Percentiles rank a stretch among this genome's conserved stretches.
These are phyloP conservation scores for Piprites chloris DNA, from an alignment of 2,113 vertebrate genomes.

Conservation along the genomic window DNA sequence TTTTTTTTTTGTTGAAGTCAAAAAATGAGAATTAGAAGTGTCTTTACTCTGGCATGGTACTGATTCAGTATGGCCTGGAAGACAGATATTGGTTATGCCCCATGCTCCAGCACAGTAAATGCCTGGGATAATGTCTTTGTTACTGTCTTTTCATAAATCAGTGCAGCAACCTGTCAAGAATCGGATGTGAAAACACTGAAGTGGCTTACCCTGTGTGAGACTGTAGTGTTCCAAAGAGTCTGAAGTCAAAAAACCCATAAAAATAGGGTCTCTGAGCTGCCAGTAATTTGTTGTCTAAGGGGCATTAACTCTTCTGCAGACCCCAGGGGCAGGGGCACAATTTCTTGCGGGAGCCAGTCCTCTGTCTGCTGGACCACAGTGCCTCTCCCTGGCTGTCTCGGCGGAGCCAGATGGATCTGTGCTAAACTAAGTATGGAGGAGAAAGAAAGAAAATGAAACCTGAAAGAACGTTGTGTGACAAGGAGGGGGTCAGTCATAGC, in stretches of 20 bases:
- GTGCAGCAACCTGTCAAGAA: background rate
- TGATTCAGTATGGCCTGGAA: background rate
- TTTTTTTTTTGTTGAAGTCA: background rate
- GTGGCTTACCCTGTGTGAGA: background rate
- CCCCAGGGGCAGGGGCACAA: background rate
- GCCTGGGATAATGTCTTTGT: background rate
- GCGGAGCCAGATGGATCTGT: rapidly evolving
- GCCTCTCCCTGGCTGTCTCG: background rate
- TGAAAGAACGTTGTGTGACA: background rate
- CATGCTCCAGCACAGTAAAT: background rate
- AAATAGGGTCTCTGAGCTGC: background rate
- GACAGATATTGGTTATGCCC: background rate
- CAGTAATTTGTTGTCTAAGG: background rate
- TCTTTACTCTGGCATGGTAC: background rate
- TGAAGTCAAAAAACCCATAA: background rate
- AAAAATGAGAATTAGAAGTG: background rate
- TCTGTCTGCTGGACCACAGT: background rate
- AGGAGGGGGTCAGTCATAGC: background rate
- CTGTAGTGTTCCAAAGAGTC: background rate
- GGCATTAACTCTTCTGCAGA: background rate
- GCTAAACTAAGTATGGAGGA: background rate
- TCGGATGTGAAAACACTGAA: background rate
- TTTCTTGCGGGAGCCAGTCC: background rate
- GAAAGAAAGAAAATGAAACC: background rate
- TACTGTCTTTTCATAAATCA: background rate